A percentile compares a stretch with the other conserved stretches of the same genome.
Conservation (phyloP, 2,797 vertebrate species). For the Decapterus maruadsi region DNA sequence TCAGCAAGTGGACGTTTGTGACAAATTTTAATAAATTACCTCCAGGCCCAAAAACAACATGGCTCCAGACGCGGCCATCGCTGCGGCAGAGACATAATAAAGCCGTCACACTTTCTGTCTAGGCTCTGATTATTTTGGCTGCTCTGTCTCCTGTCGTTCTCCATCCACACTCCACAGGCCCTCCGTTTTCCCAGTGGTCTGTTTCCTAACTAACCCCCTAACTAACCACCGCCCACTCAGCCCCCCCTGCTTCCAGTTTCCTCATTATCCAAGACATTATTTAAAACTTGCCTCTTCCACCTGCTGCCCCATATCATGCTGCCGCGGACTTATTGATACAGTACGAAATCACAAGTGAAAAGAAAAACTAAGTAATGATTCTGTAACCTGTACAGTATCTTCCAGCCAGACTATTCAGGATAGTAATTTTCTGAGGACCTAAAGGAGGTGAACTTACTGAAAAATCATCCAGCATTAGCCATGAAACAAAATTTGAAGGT, state of each 20-base stretch:
- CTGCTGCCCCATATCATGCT: too few species aligned
- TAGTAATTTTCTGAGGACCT: background rate
- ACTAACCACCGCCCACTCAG: background rate
- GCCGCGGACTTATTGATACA: too few species aligned
- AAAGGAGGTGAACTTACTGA: background rate
- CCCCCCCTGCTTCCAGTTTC: too few species aligned
- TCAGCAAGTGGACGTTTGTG: too few species aligned
- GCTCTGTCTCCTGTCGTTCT: background rate
- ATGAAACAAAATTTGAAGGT: background rate
- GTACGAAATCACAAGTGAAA: too few species aligned
- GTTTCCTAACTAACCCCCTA: background rate
- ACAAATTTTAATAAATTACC: too few species aligned
- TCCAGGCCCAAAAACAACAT: too few species aligned
- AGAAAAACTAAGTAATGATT: too few species aligned
- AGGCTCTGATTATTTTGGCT: background rate
- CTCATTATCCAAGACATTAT: too few species aligned
- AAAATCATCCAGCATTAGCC: background rate
- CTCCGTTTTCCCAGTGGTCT: background rate
- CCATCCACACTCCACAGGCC: background rate
- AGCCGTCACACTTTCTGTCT: background rate
- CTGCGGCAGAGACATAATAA: background rate
- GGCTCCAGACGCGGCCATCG: too few species aligned
- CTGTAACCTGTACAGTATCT: too few species aligned
- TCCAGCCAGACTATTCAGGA: background rate
- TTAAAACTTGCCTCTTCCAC: too few species aligned